phyloP scores from a whole-genome alignment of 2,113 vertebrate species.

The Pungitius pungitius region DNA sequence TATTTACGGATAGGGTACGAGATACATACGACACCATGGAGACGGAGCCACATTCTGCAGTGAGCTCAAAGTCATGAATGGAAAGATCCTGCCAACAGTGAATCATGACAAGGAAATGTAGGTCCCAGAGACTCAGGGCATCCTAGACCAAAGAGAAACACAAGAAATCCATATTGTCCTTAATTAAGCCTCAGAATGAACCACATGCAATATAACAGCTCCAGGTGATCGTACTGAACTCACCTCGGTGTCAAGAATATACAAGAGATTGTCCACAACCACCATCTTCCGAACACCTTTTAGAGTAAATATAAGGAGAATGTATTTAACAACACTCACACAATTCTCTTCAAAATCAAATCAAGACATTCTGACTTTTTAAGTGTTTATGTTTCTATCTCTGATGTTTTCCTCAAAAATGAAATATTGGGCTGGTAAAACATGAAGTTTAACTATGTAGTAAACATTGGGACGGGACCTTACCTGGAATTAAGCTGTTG shows the following conservation, averaged over 20 bases:
- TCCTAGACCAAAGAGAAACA: slow-evolving; percentile 72
- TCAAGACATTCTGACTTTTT: too few species aligned
- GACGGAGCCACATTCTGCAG: slow-evolving; percentile 86
- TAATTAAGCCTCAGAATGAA: too few species aligned
- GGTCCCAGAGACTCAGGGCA: slow-evolving; percentile 89
- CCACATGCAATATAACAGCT: background rate
- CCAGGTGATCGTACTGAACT: slow-evolving; percentile 37
- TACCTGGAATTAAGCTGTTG: slow-evolving; percentile 87
- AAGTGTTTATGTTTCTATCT: background rate
- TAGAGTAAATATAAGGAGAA: slow-evolving; percentile 40
- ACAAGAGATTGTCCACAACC: slow-evolving; percentile 86
- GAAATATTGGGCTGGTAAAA: background rate
- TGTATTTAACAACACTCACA: background rate
- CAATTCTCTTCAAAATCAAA: background rate
- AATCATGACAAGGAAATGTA: slow-evolving; percentile 83
- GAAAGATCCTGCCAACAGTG: slow-evolving; percentile 85
- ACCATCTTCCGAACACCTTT: slow-evolving; percentile 89
- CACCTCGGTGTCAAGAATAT: slow-evolving; percentile 90
- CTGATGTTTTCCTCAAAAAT: background rate
- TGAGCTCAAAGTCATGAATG: slow-evolving; percentile 90
- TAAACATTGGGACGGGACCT: slow-evolving; percentile 5
- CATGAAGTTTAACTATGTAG: background rate
- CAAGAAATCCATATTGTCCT: background rate
- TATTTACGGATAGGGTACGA: background rate
- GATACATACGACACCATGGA: slow-evolving; percentile 78